These are phyloP conservation scores for Neofelis nebulosa DNA, from an alignment of 2,113 vertebrate species.

Conservation along the genomic window DNA sequence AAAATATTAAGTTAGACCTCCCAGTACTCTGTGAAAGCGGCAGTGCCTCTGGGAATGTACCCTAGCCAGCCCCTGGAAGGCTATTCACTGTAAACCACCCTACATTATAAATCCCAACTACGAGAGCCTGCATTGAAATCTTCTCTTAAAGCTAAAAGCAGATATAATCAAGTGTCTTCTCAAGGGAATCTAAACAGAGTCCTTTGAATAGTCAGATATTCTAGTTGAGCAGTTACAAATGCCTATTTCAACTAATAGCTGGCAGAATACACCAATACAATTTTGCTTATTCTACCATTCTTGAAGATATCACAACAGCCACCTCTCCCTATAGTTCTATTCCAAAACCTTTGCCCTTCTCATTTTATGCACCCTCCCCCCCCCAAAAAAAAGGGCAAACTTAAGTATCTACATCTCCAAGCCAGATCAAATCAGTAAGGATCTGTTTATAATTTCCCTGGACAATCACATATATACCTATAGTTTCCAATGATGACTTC, in stretches of 20 bases:
- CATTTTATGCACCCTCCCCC: background rate
- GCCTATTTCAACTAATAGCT: background rate
- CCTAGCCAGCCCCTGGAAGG: background rate
- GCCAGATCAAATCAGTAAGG: background rate
- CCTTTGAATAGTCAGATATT: background rate
- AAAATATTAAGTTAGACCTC: background rate
- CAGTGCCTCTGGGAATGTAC: background rate
- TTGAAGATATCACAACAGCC: background rate
- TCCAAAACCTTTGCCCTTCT: background rate
- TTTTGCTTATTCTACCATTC: background rate
- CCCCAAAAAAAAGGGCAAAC: background rate
- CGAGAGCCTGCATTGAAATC: background rate
- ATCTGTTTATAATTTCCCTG: background rate
- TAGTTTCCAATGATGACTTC: background rate
- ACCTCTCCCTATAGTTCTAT: background rate
- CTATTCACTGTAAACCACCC: background rate
- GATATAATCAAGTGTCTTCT: background rate
- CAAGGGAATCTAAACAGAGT: background rate
- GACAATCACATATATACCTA: background rate
- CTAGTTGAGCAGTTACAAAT: background rate
- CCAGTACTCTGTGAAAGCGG: background rate
- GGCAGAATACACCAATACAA: background rate
- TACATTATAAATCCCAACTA: background rate
- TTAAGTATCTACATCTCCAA: background rate
- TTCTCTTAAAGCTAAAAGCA: constrained; percentile 14